Conservation (phyloP, 2,113 vertebrate genomes). For the Silurus meridionalis region DNA sequence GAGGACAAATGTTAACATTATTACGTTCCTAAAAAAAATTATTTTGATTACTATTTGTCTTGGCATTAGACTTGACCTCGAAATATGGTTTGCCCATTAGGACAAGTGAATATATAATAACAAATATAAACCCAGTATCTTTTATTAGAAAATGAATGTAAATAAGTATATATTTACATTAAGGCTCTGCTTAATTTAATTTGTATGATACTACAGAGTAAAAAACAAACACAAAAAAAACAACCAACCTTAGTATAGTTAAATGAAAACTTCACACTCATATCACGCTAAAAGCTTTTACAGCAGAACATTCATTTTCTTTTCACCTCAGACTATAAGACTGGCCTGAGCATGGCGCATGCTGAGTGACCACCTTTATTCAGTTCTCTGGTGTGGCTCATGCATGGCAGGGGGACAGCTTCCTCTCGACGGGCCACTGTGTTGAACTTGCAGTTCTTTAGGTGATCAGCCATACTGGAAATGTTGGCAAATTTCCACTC, state of each 20-base stretch:
- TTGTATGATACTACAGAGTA: constrained; percentile 74
- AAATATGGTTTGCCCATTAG: constrained; percentile 11
- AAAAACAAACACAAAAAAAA: constrained; percentile 59
- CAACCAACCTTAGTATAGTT: constrained; percentile 81
- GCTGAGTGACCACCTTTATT: constrained; percentile 93
- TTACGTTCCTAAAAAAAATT: constrained; percentile 18
- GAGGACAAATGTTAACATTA: not conserved
- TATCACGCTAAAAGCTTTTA: constrained; percentile 64
- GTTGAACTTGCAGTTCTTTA: constrained; percentile 96
- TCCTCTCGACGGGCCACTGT: constrained; percentile 85
- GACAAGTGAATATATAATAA: constrained; percentile 37
- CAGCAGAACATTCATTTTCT: constrained; percentile 53
- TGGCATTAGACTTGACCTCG: not conserved
- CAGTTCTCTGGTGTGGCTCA: constrained; percentile 96
- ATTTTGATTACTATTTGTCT: constrained; percentile 31
- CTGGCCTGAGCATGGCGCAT: constrained; percentile 93
- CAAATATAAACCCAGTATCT: constrained; percentile 50
- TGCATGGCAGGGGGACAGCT: constrained; percentile 92
- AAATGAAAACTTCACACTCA: constrained; percentile 70
- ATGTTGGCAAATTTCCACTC: constrained; percentile 99
- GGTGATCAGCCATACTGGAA: constrained; percentile 97
- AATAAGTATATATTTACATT: constrained; percentile 76
- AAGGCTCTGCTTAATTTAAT: constrained; percentile 79
- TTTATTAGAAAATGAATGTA: constrained; percentile 46
- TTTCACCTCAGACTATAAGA: constrained; percentile 65